Evolutionary conservation across 2,113 vertebrate species (phyloP).

Genomic region (Jacana jacana): DNA sequence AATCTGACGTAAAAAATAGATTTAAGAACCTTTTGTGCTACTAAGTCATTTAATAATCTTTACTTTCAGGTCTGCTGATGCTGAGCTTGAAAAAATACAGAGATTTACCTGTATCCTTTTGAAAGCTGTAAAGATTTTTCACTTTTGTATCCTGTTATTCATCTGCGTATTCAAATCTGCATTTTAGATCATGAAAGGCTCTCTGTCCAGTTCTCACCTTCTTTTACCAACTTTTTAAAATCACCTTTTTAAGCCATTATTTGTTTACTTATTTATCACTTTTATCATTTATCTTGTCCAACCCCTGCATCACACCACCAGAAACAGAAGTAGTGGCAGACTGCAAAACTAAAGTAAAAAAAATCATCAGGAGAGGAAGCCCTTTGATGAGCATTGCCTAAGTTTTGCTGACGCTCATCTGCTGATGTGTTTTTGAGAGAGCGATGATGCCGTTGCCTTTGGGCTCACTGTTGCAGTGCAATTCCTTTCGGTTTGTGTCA

Average conservation of each 20-base stretch:
- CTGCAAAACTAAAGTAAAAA: neutral
- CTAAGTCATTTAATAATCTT: neutral
- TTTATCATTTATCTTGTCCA: neutral
- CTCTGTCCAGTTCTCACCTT: neutral
- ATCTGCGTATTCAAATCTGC: neutral
- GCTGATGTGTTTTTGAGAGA: neutral
- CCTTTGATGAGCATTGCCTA: neutral
- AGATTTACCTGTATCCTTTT: conserved; percentile 82
- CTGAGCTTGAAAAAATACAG: conserved; percentile 79
- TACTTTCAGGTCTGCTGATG: conserved; percentile 69
- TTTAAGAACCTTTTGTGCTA: neutral
- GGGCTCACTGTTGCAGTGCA: neutral
- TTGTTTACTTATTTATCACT: neutral
- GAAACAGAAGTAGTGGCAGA: neutral
- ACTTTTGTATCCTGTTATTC: neutral
- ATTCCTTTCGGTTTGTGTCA: neutral
- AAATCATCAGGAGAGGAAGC: neutral
- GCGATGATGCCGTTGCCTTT: neutral
- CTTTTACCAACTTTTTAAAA: neutral
- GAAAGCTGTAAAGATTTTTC: neutral
- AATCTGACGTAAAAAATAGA: neutral
- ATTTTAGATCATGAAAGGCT: neutral
- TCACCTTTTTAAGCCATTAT: neutral
- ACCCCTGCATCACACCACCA: neutral
- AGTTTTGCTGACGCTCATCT: neutral